Evolutionary conservation across 37 sponge, comb jelly and placozoan species (phyloP).

Genomic region (Sycon ciliatum): DNA sequence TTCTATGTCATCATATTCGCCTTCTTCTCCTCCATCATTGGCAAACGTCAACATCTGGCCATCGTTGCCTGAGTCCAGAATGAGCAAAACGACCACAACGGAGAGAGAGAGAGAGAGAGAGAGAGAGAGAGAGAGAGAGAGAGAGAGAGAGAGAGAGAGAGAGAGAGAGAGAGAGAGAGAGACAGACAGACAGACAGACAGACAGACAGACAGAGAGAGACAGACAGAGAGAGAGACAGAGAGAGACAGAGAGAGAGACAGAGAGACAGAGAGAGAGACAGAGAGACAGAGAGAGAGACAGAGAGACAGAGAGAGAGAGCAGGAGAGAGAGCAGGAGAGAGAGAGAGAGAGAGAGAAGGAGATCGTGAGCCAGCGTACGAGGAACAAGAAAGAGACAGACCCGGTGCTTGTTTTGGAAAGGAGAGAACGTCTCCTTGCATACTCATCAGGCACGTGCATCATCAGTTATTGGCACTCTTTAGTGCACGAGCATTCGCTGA

Average conservation of each 20-base stretch:
- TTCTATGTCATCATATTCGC: no score
- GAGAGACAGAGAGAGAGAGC: not conserved
- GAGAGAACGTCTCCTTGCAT: no score
- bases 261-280: not conserved
- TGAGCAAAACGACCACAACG: no score
- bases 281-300: not conserved
- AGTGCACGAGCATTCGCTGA: no score
- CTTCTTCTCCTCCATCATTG: no score
- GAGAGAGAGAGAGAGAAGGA: not conserved
- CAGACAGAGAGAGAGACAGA: not conserved
- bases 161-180: not conserved
- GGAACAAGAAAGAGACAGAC: no score
- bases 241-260: not conserved
- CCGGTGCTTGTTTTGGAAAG: no score
- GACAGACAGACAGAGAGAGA: not conserved
- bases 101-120: not conserved
- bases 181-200: no score
- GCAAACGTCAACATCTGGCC: no score
- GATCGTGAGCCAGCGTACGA: not conserved
- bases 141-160: not conserved
- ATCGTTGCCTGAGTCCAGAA: no score
- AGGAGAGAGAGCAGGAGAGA: constrained; percentile 11
- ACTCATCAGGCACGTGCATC: no score
- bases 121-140: not conserved
- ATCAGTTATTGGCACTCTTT: no score